phyloP scores from a whole-genome alignment of 2,113 vertebrate species.

The Prionailurus viverrinus region DNA sequence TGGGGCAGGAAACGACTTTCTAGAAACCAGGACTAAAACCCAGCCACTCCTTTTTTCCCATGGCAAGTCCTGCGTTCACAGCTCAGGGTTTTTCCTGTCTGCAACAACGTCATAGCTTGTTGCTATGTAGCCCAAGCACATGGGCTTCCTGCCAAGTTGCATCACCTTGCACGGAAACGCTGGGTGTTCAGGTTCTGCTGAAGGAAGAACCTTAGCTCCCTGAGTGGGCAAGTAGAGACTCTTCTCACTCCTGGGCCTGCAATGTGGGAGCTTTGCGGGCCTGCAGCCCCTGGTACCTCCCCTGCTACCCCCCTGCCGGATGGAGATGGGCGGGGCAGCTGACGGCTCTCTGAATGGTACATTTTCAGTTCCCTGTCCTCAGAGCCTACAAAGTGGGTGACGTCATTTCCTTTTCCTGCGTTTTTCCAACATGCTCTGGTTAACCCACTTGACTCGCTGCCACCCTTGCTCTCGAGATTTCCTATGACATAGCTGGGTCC shows the following conservation, averaged over 20 bases:
- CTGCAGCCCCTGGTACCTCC: not conserved
- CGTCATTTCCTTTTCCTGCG: constrained; percentile 45
- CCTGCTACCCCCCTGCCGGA: not conserved
- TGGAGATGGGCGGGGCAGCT: not conserved
- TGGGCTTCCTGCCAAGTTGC: constrained; percentile 47
- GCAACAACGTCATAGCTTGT: not conserved
- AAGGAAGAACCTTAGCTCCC: not conserved
- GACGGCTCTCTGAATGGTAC: not conserved
- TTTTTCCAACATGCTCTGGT: not conserved
- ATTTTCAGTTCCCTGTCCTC: constrained; percentile 50
- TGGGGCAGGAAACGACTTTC: constrained; percentile 37
- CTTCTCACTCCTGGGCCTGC: not conserved
- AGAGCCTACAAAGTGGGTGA: not conserved
- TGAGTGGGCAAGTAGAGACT: not conserved
- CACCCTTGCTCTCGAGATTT: not conserved
- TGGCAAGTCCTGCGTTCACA: not conserved
- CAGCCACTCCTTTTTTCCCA: constrained; percentile 4
- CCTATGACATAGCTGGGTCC: not conserved
- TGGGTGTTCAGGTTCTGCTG: not conserved
- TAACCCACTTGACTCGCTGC: not conserved
- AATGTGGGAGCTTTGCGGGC: not conserved
- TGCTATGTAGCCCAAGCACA: not conserved
- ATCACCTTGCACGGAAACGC: constrained; percentile 43
- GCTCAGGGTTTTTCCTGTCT: constrained; percentile 47
- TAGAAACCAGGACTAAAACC: constrained; percentile 40